These are phyloP conservation scores for Otis tarda DNA, from an alignment of 2,113 vertebrate genomes.

Conservation along the genomic window DNA sequence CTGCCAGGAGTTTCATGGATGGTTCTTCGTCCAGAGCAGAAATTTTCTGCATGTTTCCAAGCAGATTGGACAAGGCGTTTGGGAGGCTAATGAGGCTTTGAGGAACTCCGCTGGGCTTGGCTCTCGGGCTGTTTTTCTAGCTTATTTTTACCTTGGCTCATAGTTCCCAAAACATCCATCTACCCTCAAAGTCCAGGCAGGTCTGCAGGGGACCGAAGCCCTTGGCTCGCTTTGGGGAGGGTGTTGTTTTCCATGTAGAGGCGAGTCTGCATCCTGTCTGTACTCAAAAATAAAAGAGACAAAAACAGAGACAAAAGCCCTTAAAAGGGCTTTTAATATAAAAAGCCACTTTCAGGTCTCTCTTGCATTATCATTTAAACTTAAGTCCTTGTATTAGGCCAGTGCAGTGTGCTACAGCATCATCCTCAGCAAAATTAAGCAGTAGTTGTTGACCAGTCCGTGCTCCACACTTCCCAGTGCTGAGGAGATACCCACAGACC, in stretches of 20 bases:
- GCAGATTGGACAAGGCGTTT: not conserved
- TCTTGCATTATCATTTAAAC: not conserved
- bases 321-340: not conserved
- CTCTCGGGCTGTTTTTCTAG: not conserved
- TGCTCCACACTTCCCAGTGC: not conserved
- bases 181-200: not conserved
- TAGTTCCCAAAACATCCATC: not conserved
- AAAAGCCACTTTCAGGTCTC: not conserved
- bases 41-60: not conserved
- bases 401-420: accelerated
- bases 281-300: not conserved
- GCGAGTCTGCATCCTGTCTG: not conserved
- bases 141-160: not conserved
- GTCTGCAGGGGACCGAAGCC: not conserved
- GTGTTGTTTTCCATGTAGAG: not conserved
- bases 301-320: not conserved
- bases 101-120: not conserved
- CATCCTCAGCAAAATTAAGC: not conserved
- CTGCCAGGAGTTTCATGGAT: not conserved
- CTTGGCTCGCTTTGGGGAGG: not conserved
- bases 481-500: accelerated
- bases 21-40: not conserved
- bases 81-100: not conserved
- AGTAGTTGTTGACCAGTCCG: not conserved
- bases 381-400: not conserved